These are phyloP conservation scores for Beris chalybata DNA, from an alignment of 2,888 invertebrate species.

Conservation along the genomic window DNA sequence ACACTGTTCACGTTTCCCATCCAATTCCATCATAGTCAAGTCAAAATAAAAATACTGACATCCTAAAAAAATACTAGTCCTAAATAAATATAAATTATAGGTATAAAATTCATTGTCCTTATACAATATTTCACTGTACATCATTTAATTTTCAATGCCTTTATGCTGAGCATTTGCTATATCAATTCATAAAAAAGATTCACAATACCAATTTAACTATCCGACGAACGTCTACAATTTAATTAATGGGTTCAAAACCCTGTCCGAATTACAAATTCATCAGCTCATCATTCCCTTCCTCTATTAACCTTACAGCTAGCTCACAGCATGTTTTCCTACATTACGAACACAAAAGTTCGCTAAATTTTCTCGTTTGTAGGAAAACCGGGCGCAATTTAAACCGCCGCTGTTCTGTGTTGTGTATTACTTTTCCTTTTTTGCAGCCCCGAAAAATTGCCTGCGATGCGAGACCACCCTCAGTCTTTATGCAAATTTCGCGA, in stretches of 20 bases:
- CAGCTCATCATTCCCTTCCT: conserved; percentile 18
- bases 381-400: not conserved
- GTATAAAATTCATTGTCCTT: no score
- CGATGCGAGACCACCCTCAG: conserved; percentile 12
- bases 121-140: no score
- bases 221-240: conserved; percentile 4
- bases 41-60: no score
- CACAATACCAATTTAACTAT: no score
- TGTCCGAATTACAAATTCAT: conserved; percentile 16
- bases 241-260: conserved; percentile 6
- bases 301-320: not conserved
- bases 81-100: no score
- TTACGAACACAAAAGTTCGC: conserved; percentile 15
- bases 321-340: conserved; percentile 11
- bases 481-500: conserved; percentile 12
- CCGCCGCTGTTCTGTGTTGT: not conserved
- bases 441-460: conserved; percentile 8
- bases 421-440: conserved; percentile 3
- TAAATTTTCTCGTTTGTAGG: conserved; percentile 8
- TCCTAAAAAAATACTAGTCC: no score
- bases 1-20: no score
- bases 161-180: no score
- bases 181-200: no score
- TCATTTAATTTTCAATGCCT: no score
- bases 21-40: no score